Evolutionary conservation across 2,888 invertebrate genomes (phyloP), one percentile per base, ranked within the genome.

Genomic region (Glomeris marginata): DNA sequence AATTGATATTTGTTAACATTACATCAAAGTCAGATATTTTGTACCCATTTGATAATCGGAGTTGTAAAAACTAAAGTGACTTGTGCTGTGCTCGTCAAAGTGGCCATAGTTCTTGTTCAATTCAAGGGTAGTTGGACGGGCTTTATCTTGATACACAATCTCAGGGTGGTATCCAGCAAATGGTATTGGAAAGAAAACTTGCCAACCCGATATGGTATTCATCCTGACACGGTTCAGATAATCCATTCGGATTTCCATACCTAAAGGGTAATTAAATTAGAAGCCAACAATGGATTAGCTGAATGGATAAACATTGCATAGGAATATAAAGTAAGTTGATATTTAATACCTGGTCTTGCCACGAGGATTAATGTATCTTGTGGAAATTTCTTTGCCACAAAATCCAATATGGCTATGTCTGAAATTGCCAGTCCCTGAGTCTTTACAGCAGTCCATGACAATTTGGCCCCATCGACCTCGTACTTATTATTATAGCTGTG

Each of bases 221-320:
- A 97, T 91, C 52, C 94, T 78, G 11, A 91, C 84, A 62, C 94
- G 74, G 64, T 97, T 95, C 42, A 95, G 74, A 70, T 88, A 92
- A 64, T 92, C 91, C 43, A 78, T 70, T 59, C 77, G 78, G 57
- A 85, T 74, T 59, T 81, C 79, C 62, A 80, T 76, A 57, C 77
- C 53, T 52, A 37, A 33, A 28, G 28, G 28, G 28, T 28, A 20
- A 47, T 37, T 18, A 38, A 38, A 33, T 20, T 16, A 46, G 20
- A 28, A 22, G 6, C 8, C 33, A 41, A 48, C 41, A 22, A 6
- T 21, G 18, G 20, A 45, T 35, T 15, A 45, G 20, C 8, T n/a
- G n/a, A n/a, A 15, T 41, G 16, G 10, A 41, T 15, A 41, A 11
- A 41, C 16, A 15, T 36, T 36, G 10, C 18, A 38, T 8, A 38